A percentile compares a stretch with the other conserved stretches of the same genome.
phyloP scores from a whole-genome alignment of 2,113 vertebrate species.

The Poicephalus gulielmi region DNA sequence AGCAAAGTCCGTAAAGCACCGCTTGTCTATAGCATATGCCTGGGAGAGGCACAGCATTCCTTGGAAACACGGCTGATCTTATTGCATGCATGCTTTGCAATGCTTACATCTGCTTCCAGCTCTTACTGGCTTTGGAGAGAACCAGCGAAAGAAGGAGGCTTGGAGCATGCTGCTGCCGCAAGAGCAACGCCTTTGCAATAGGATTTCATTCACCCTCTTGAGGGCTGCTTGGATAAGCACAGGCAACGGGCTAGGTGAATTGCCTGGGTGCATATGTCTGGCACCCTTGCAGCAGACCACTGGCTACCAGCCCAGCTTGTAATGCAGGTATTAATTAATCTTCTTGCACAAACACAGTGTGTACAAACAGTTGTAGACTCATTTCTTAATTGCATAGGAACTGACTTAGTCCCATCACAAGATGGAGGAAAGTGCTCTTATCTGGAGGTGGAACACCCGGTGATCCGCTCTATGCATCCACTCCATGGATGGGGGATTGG shows the following conservation, averaged over 20 bases:
- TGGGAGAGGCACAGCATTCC: neutral
- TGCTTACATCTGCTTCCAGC: neutral
- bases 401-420: neutral
- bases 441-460: neutral
- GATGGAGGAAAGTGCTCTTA: neutral
- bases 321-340: neutral
- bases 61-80: neutral
- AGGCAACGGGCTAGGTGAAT: neutral
- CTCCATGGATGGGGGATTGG: neutral
- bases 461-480: neutral
- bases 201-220: neutral
- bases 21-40: accelerated
- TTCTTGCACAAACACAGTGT: neutral
- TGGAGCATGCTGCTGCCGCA: accelerated
- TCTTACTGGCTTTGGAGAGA: neutral
- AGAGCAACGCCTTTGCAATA: neutral
- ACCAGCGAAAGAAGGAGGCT: neutral
- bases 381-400: neutral
- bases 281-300: neutral
- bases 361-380: neutral
- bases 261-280: neutral
- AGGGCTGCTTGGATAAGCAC: neutral
- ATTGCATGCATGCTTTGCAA: accelerated
- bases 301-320: neutral
- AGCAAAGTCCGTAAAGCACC: neutral